Conservation (phyloP, 2,888 invertebrate genomes). For the Andrena bucephala region DNA sequence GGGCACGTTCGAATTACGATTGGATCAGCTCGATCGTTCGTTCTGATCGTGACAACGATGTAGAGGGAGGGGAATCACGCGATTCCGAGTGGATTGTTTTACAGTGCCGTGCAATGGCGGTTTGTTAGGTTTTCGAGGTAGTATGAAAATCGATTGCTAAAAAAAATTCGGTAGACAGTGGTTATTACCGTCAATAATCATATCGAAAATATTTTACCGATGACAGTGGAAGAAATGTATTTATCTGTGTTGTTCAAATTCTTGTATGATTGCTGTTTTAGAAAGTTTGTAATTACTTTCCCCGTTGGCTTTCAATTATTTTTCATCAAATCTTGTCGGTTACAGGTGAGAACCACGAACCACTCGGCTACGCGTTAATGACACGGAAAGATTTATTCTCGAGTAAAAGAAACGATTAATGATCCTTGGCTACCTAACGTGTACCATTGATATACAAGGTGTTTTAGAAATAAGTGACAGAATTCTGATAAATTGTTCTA, state of each 20-base stretch:
- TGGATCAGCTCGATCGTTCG: constrained; percentile 59
- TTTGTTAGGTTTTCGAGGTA: neutral
- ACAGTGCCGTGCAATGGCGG: neutral
- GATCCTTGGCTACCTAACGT: neutral
- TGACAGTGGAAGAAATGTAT: too few species aligned
- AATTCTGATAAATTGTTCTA: too few species aligned
- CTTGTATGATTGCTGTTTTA: constrained; percentile 7
- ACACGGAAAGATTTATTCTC: constrained; percentile 25
- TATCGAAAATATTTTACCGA: neutral
- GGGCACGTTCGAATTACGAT: constrained; percentile 64
- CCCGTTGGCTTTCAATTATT: constrained; percentile 18
- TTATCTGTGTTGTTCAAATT: neutral
- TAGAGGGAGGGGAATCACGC: constrained; percentile 30
- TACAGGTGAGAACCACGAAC: constrained; percentile 38
- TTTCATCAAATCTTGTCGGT: constrained; percentile 51
- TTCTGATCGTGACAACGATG: constrained; percentile 39
- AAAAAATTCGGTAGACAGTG: neutral
- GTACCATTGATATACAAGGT: neutral
- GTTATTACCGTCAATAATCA: constrained; percentile 2
- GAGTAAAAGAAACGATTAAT: constrained; percentile 37
- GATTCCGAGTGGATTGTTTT: constrained; percentile 12
- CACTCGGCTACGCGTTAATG: constrained; percentile 24
- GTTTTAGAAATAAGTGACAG: too few species aligned
- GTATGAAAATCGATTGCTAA: neutral
- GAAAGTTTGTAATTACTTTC: constrained; percentile 1